Base-by-base conservation (phyloP, 2,797 vertebrate species). In the Lepidocolaptes lacrymiger region DNA sequence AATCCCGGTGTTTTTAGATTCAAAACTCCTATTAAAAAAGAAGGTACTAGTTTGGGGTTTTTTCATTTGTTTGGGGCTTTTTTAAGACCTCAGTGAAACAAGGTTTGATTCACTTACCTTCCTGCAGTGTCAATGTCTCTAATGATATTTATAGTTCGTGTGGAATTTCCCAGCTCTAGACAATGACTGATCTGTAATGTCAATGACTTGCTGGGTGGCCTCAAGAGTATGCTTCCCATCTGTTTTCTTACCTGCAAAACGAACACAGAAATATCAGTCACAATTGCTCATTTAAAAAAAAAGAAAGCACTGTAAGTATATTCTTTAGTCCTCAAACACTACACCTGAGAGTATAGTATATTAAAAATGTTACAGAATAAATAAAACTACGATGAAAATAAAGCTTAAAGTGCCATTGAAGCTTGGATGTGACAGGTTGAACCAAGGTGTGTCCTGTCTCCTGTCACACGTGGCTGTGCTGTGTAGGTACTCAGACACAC, bases 141-240 rank as follows among this genome's bases (percentile, higher is more conserved):
- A 14, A 77, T 34, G 17, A 10, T 1, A 0, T 84, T 56, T 91
- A 28, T 43, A 56, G 19, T 44, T 44, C 0, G 0, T 6, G 18
- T 64, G 30, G 32, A n/a, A 30, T 78, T 78, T 84, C 68, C 64
- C 27, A 51, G 0, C 61, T 80, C 34, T 55, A 51, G 73, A 36
- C 27, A 43, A 46, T 39, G 72, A 34, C 23, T 69, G n/a, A 28
- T 52, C 82, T 86, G 41, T 87, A 61, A 61, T 21, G 19, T 49
- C 49, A 73, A 1, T 59, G 52, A 48, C 24, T 78, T 88, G 26
- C 11, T 15, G 28, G 21, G 21, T 77, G 36, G 20, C 54, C 54
- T 75, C 32, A 56, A n/a, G 20, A 19, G 9, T 37, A 9, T 37
- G 16, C 7, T 89, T 75, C 24, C 30, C 44, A 26, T 83, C 20